Evolutionary conservation across 2,888 invertebrate species (phyloP).

Genomic region (Tiliacea aurago): DNA sequence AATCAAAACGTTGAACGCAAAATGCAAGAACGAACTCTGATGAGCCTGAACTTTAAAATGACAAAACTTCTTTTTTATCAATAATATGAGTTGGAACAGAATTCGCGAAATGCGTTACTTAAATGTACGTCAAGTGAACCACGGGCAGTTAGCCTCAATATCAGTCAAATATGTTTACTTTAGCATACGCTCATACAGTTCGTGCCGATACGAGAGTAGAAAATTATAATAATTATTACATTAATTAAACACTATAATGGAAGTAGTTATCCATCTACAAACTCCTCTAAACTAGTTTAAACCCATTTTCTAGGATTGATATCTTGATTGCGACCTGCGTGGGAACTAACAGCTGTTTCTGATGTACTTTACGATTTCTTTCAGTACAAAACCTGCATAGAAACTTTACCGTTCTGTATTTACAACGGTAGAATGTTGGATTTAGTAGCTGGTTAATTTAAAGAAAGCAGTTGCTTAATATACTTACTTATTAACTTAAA

Average conservation of each 20-base stretch:
- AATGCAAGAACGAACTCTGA: not conserved
- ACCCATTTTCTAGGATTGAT: constrained; percentile 61
- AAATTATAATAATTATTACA: not conserved
- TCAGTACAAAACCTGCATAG: constrained; percentile 27
- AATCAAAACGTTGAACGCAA: not conserved
- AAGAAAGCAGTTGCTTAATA: no score
- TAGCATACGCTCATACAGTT: not conserved
- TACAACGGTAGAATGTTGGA: constrained; percentile 3
- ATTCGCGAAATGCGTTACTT: not conserved
- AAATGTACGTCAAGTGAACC: not conserved
- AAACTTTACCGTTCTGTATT: constrained; percentile 32
- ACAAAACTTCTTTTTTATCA: not conserved
- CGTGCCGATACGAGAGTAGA: not conserved
- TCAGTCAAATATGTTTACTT: not conserved
- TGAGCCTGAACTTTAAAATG: not conserved
- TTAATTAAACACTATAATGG: constrained; percentile 1
- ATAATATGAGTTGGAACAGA: not conserved
- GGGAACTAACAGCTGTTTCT: constrained; percentile 51
- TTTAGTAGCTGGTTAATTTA: not conserved
- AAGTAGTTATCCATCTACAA: constrained; percentile 8
- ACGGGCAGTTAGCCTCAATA: not conserved
- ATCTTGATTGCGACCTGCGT: constrained; percentile 61
- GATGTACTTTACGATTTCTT: constrained; percentile 58
- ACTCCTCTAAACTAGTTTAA: constrained; percentile 44
- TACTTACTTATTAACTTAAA: not conserved